Evolutionary conservation across 2,113 vertebrate genomes (phyloP).

Genomic region (Hippopotamus amphibius): DNA sequence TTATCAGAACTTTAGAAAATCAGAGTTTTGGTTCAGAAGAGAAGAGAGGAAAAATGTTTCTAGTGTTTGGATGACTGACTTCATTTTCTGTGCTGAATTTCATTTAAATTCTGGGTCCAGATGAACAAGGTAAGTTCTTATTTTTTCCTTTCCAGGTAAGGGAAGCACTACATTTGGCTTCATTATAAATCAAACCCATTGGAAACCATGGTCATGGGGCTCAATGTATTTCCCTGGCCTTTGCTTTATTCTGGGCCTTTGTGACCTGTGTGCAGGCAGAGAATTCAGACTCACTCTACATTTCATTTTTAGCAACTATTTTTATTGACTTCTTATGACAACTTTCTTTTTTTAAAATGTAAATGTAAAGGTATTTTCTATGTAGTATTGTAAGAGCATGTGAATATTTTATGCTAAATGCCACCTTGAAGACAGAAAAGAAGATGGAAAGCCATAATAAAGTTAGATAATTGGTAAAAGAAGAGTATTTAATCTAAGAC

Average conservation of each 20-base stretch:
- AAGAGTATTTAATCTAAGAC: conserved; percentile 37
- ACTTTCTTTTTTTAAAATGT: neutral
- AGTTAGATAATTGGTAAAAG: conserved; percentile 48
- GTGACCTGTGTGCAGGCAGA: neutral
- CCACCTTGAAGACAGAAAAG: conserved; percentile 46
- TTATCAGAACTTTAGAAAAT: conserved; percentile 48
- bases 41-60: neutral
- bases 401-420: conserved; percentile 69
- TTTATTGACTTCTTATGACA: neutral
- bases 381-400: conserved; percentile 4
- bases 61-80: conserved; percentile 14
- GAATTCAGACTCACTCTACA: neutral
- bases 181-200: neutral
- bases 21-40: neutral
- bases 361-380: conserved; percentile 50
- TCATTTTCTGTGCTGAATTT: conserved; percentile 54
- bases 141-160: neutral
- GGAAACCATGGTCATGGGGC: neutral
- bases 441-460: conserved; percentile 52
- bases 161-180: neutral
- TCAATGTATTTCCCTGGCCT: neutral
- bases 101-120: neutral
- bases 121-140: neutral
- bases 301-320: neutral
- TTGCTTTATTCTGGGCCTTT: neutral